Evolutionary conservation across 1,140 invertebrate species (phyloP).

Genomic region (Linepithema humile): DNA sequence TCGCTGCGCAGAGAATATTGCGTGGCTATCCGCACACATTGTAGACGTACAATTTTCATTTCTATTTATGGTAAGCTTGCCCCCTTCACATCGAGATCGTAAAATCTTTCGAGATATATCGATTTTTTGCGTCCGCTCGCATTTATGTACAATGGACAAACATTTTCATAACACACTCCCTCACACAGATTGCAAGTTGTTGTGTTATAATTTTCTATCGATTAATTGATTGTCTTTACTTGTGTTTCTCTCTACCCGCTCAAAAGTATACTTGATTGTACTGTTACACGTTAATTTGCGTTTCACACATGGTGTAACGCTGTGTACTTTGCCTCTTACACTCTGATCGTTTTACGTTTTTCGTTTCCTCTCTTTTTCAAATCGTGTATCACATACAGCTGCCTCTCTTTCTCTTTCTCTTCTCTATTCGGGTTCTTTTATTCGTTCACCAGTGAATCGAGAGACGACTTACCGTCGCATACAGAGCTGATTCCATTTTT

Average conservation of each 20-base stretch:
- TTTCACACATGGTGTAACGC: conserved; percentile 62
- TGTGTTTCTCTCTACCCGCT: conserved; percentile 85
- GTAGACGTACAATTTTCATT: conserved; percentile 12
- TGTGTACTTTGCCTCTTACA: conserved; percentile 51
- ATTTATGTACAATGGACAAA: neutral
- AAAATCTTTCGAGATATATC: neutral
- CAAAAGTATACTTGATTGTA: conserved; percentile 76
- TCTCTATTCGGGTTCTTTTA: conserved; percentile 44
- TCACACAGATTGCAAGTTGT: conserved; percentile 74
- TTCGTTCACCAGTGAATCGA: conserved; percentile 50
- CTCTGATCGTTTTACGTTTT: conserved; percentile 49
- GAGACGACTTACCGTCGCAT: neutral
- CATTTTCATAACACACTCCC: conserved; percentile 8
- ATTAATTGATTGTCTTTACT: conserved; percentile 75
- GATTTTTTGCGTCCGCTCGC: neutral
- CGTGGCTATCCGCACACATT: neutral
- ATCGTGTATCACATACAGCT: neutral
- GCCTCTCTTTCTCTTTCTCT: conserved; percentile 30
- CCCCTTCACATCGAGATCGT: neutral
- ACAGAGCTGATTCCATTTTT: neutral
- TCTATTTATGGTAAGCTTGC: neutral
- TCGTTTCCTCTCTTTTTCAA: conserved; percentile 23
- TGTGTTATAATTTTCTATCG: conserved; percentile 77
- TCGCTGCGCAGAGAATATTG: neutral
- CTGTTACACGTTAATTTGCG: conserved; percentile 70